A percentile compares a stretch with the other conserved stretches of the same genome.
Evolutionary conservation across 2,888 invertebrate species (phyloP).

Genomic region (Eretmocerus hayati): DNA sequence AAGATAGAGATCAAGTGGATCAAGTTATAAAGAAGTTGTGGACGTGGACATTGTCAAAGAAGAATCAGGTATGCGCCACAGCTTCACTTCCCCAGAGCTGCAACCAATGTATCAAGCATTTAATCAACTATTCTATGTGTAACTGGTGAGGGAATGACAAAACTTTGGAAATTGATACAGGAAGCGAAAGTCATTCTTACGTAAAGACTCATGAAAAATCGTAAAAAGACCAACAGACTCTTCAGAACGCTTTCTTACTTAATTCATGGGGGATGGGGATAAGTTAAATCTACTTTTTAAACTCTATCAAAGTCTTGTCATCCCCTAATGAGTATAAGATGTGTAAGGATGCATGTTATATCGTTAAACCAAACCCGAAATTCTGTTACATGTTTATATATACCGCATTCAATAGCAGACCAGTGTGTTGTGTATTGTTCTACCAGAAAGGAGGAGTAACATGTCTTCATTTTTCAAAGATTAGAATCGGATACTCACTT

Average conservation of each 20-base stretch:
- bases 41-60: conserved; percentile 49
- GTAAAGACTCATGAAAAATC: neutral
- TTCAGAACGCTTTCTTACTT: too few relatives aligned
- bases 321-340: conserved; percentile 12
- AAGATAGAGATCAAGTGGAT: conserved; percentile 30
- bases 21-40: conserved; percentile 45
- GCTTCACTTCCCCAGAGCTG: conserved; percentile 68
- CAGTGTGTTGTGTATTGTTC: neutral
- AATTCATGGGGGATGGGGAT: neutral
- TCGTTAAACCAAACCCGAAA: conserved; percentile 10
- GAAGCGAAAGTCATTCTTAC: neutral
- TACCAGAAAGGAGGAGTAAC: conserved; percentile 3
- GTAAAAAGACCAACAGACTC: neutral
- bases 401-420: conserved; percentile 7
- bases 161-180: neutral
- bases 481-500: conserved; percentile 55
- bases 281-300: neutral
- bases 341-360: neutral
- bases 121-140: conserved; percentile 19
- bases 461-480: too few relatives aligned
- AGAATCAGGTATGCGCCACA: conserved; percentile 53
- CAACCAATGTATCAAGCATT: conserved; percentile 47
- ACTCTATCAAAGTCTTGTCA: conserved; percentile 5
- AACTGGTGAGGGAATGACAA: conserved; percentile 14
- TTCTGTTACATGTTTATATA: conserved; percentile 3